Evolutionary conservation across 1,140 invertebrate genomes (phyloP).

Genomic region (Formica exsecta): DNA sequence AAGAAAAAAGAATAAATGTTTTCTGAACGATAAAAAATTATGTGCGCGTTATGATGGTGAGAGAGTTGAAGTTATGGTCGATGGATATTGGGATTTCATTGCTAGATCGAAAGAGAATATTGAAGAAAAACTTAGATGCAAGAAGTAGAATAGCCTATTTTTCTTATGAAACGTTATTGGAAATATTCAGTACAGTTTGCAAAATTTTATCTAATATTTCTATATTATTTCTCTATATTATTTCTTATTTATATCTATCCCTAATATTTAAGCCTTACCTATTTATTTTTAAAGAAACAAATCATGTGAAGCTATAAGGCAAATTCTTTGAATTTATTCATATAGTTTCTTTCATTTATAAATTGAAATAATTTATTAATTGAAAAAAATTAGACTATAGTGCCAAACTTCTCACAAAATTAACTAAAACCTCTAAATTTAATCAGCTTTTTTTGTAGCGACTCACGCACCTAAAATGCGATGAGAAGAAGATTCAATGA

Average conservation of each 20-base stretch:
- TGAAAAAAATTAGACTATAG: not conserved
- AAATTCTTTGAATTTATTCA: not conserved
- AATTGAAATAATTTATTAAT: not conserved
- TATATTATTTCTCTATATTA: not conserved
- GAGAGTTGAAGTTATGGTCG: conserved; percentile 13
- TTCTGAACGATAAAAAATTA: conserved; percentile 34
- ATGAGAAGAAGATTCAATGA: conserved; percentile 22
- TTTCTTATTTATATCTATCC: not conserved
- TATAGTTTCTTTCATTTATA: not conserved
- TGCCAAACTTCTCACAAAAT: not conserved
- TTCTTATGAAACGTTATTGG: not conserved
- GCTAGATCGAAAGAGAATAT: not conserved
- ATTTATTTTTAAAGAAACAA: not conserved
- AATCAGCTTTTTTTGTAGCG: not conserved
- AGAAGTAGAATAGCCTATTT: not conserved
- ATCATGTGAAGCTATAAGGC: not conserved
- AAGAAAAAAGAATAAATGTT: not conserved
- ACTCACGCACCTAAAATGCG: not conserved
- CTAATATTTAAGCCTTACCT: not conserved
- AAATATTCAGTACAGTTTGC: not conserved
- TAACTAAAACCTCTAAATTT: not conserved
- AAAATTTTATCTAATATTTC: not conserved
- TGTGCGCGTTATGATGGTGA: not conserved
- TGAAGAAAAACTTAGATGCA: not conserved
- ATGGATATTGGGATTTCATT: conserved; percentile 10